Evolutionary conservation across 2,888 invertebrate species (phyloP), one percentile per base, ranked within the genome.

Genomic region (Parochlus steinenii): DNA sequence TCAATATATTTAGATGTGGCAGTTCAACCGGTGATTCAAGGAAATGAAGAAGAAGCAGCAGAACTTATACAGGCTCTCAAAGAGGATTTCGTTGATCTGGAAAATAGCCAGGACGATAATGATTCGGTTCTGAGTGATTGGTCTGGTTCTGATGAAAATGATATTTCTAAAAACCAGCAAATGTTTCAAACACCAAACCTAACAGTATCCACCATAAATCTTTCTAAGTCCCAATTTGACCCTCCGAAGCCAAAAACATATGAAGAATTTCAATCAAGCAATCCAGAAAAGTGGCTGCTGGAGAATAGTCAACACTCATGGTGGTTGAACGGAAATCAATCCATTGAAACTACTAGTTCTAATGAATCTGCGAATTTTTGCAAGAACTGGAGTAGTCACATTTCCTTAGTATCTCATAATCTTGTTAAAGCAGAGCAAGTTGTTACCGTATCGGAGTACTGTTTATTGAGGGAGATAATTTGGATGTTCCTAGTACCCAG

Each of bases 281-380:
- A 49, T 32, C 48, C 54, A 5, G 49, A 45, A 39, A 42, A 48
- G 28, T 56, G 56, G 50, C 39, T 65, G 4, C 28, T 44, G 5
- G 43, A 41, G 4, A 54, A 52, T 35, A 44, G 63, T 10, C 65
- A 65, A 41, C 50, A 56, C 22, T 47, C 52, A 15, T 65, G 64
- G 65, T 63, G 62, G 65, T 63, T 62, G 48, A 47, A 49, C 31
- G 41, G 55, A n/a, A 46, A 52, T 17, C 44, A 47, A 16, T 48
- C 51, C 18, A 48, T 49, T 18, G 42, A 47, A 34, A 49, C 57
- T 2, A 31, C 46, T 1, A 58, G 56, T 38, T 41, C 42, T 33
- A 52, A 53, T 42, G 45, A 51, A 1, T 44, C 51, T 26, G 55
- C 61, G 1, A 55, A 61, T 42, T 56, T 65, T 31, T 59, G 61